phyloP scores from a whole-genome alignment of 1,140 invertebrate genomes.

The Camponotus vicinus region DNA sequence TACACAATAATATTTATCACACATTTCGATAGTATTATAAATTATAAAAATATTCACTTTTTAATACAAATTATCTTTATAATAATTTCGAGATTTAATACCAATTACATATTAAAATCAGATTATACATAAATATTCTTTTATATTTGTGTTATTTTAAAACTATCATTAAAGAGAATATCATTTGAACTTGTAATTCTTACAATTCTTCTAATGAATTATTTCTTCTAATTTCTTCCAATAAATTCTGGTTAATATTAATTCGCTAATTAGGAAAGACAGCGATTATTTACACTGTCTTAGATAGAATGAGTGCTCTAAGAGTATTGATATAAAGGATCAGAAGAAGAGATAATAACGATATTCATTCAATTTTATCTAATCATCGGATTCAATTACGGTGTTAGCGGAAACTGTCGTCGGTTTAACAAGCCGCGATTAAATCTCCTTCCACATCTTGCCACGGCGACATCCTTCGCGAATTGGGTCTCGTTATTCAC shows the following conservation, averaged over 20 bases:
- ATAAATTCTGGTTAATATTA: neutral
- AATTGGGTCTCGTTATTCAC: conserved; percentile 43
- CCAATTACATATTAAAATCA: neutral
- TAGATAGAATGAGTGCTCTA: no score
- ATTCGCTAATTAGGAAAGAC: neutral
- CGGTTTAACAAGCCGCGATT: conserved; percentile 47
- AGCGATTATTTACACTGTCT: neutral
- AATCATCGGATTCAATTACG: conserved; percentile 21
- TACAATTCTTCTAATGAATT: neutral
- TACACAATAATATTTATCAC: neutral
- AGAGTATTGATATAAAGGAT: neutral
- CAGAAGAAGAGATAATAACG: neutral
- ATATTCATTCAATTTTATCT: conserved; percentile 43
- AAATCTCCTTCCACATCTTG: conserved; percentile 13
- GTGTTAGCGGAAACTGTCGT: conserved; percentile 37
- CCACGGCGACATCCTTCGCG: conserved; percentile 12
- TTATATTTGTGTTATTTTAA: neutral
- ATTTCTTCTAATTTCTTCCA: no score
- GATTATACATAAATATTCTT: neutral
- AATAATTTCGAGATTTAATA: neutral
- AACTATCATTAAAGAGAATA: neutral
- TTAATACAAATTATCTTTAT: conserved; percentile 9
- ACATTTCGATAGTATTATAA: neutral
- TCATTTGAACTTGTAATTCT: neutral
- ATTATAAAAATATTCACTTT: conserved; percentile 17